Base-by-base conservation (phyloP, 2,113 vertebrate species). In the Pomatostomus ruficeps region DNA sequence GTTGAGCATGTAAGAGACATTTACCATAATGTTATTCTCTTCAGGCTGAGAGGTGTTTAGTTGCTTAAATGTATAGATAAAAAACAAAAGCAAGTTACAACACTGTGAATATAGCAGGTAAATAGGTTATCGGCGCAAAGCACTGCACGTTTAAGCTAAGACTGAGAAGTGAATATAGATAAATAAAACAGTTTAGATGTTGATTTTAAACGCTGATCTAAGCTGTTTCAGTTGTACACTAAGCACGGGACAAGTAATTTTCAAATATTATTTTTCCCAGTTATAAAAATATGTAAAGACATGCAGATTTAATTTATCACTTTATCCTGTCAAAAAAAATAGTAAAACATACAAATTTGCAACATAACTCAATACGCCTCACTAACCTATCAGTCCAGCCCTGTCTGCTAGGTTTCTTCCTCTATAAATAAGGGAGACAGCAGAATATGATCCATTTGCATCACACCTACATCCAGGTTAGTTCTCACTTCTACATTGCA, bases 1-100 rank as follows among this genome's bases (percentile, higher is more conserved):
- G 98, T 98, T 98, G 97, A 98, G 97, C 98, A 98, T 97, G 98
- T 98, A 98, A 98, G 98, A 98, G 95, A 98, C 98, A 98, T 98
- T 98, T 98, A 98, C 98, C 98, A 98, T 98, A 98, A 98, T 98
- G 98, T 97, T 98, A 98, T 98, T 98, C 95, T 98, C 98, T 97
- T 98, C 98, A 95, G 97, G 98, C 88, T 97, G 97, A 97, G 97
- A 95, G 77, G 96, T 97, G 96, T 98, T 98, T 98, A 98, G 97
- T 98, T 98, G 98, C 98, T 98, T 98, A 97, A 96, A 81, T 94
- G 97, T 80, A 97, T 57, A 97, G 89, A 96, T 95, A 98, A 97
- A 97, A 98, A 94, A 98, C 96, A 98, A 97, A 98, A 97, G 77
- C 93, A 97, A 93, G 96, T 98, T 98, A 98, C 59, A 95, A 98